Conservation (phyloP, 1,140 invertebrate species). For the Lordiphosa collinella region DNA sequence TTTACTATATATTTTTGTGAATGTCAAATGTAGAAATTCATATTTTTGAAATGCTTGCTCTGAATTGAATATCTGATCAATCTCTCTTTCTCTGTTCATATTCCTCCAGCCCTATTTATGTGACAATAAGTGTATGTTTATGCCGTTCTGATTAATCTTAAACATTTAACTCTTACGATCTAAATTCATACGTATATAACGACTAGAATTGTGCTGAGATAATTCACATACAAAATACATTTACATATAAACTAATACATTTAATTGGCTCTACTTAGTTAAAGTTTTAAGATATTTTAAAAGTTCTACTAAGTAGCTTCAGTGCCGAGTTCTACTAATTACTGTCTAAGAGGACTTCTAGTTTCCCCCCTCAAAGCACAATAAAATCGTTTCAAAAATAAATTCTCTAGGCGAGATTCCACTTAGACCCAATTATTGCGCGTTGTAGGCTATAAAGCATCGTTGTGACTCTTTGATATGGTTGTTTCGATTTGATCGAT, state of each 20-base stretch:
- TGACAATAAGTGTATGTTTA: background rate
- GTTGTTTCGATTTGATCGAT: constrained; percentile 77
- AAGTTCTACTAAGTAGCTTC: constrained; percentile 53
- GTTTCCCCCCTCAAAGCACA: constrained; percentile 7
- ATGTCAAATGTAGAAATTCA: no score
- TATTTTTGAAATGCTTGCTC: no score
- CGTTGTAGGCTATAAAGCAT: constrained; percentile 74
- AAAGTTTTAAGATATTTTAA: constrained; percentile 24
- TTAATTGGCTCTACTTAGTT: constrained; percentile 18
- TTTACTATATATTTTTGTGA: no score
- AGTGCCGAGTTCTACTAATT: constrained; percentile 29
- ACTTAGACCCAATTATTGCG: constrained; percentile 65
- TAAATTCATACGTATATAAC: constrained; percentile 21
- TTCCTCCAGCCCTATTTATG: no score
- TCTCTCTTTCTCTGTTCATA: no score
- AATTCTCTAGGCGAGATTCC: constrained; percentile 41
- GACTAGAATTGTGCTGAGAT: constrained; percentile 69
- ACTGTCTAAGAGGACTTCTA: constrained; percentile 9
- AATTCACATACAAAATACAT: constrained; percentile 1
- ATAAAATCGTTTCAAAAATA: constrained; percentile 68
- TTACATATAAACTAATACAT: constrained; percentile 9
- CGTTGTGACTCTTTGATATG: constrained; percentile 75
- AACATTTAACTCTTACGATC: constrained; percentile 7
- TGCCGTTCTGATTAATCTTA: constrained; percentile 16
- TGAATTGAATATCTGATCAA: no score